A percentile compares a stretch with the other conserved stretches of the same genome.
These are phyloP conservation scores for Ectemnius lituratus DNA, from an alignment of 2,888 invertebrate genomes.

Conservation along the genomic window DNA sequence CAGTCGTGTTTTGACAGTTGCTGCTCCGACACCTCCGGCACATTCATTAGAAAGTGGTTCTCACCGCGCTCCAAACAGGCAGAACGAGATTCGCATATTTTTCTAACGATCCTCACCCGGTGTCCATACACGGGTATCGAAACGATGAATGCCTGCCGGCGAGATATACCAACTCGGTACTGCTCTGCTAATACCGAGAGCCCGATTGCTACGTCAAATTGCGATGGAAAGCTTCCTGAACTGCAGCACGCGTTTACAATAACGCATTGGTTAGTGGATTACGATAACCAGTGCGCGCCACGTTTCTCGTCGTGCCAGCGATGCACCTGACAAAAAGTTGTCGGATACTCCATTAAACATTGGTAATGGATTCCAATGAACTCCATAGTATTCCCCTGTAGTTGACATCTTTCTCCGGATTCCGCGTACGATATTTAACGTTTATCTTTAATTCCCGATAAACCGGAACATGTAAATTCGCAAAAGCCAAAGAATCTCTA, in stretches of 20 bases:
- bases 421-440: too few relatives aligned
- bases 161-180: neutral
- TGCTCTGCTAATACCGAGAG: neutral
- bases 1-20: slow-evolving; percentile 77
- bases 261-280: slow-evolving; percentile 13
- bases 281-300: neutral
- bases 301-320: neutral
- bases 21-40: slow-evolving; percentile 77
- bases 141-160: slow-evolving; percentile 1
- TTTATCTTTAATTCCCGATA: too few relatives aligned
- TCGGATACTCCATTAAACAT: neutral
- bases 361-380: neutral
- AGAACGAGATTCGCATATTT: neutral
- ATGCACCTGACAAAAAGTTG: too few relatives aligned
- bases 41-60: slow-evolving; percentile 77
- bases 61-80: slow-evolving; percentile 55
- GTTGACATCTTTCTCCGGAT: too few relatives aligned
- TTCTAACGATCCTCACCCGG: neutral
- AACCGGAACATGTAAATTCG: too few relatives aligned
- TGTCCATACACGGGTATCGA: neutral
- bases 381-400: too few relatives aligned
- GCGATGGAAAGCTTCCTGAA: slow-evolving; percentile 6
- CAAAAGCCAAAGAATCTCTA: too few relatives aligned
- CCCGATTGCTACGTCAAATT: neutral
- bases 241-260: neutral